phyloP scores from a whole-genome alignment of 2,113 vertebrate species.

The Lophura nycthemera region DNA sequence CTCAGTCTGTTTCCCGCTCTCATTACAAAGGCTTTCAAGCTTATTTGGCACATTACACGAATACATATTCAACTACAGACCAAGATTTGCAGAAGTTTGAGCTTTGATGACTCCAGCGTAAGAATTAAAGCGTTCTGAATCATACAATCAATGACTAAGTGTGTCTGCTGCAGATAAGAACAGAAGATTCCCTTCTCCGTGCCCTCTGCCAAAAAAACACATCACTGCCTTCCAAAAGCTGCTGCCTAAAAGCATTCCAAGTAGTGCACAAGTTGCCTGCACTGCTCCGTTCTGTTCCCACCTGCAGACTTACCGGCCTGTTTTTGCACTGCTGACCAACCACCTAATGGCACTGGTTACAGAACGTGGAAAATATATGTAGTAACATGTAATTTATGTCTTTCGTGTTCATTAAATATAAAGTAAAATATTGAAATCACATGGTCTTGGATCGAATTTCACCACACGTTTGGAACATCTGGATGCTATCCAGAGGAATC shows the following conservation, averaged over 20 bases:
- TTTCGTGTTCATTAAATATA: too few species aligned
- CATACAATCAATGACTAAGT: not conserved
- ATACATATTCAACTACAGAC: not conserved
- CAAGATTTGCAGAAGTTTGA: not conserved
- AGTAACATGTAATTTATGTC: too few species aligned
- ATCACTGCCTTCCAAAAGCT: not conserved
- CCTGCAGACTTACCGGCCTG: not conserved
- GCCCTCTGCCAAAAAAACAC: not conserved
- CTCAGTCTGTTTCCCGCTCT: not conserved
- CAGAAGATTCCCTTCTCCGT: not conserved
- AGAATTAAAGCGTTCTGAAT: not conserved
- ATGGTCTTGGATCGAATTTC: not conserved
- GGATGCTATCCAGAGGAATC: not conserved
- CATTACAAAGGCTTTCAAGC: not conserved
- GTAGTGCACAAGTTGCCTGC: fast-evolving
- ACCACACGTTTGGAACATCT: not conserved
- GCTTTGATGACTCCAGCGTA: not conserved
- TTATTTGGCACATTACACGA: not conserved
- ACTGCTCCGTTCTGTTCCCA: not conserved
- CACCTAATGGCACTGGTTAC: fast-evolving
- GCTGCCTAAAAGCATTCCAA: not conserved
- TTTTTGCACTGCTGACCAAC: not conserved
- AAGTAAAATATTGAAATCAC: not conserved
- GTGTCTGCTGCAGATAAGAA: not conserved
- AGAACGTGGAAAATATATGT: not conserved